phyloP scores from a whole-genome alignment of 2,113 vertebrate genomes.

The Sylvietta virens region DNA sequence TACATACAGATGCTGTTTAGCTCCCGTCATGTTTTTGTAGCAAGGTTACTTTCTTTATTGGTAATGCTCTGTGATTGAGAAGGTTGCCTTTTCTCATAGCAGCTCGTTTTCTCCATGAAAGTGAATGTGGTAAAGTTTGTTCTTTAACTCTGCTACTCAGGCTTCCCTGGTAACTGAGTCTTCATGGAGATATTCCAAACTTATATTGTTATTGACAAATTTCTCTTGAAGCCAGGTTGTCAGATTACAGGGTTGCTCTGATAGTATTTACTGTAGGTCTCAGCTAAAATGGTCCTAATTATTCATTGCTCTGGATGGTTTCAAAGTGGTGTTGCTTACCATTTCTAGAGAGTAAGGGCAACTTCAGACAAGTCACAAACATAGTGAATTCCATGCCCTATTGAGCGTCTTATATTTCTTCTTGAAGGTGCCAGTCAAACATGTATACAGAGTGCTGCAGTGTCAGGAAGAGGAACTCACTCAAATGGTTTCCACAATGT shows the following conservation, averaged over 20 bases:
- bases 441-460: conserved; percentile 96
- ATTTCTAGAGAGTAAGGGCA: not conserved
- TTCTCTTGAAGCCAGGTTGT: not conserved
- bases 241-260: not conserved
- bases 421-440: conserved; percentile 89
- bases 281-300: not conserved
- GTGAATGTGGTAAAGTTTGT: not conserved
- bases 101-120: not conserved
- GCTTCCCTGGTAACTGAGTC: not conserved
- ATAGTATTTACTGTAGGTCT: not conserved
- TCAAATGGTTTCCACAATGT: conserved; percentile 99
- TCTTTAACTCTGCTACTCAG: not conserved
- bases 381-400: not conserved
- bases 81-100: not conserved
- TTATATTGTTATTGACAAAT: not conserved
- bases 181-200: not conserved
- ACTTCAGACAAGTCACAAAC: not conserved
- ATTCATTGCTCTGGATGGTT: not conserved
- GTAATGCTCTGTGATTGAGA: not conserved
- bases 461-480: conserved; percentile 98
- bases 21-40: not conserved
- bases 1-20: not conserved
- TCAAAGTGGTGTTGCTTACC: not conserved
- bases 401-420: not conserved
- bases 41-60: not conserved